Evolutionary conservation across 1,140 invertebrate species (phyloP).

Genomic region (Sinella curviseta): DNA sequence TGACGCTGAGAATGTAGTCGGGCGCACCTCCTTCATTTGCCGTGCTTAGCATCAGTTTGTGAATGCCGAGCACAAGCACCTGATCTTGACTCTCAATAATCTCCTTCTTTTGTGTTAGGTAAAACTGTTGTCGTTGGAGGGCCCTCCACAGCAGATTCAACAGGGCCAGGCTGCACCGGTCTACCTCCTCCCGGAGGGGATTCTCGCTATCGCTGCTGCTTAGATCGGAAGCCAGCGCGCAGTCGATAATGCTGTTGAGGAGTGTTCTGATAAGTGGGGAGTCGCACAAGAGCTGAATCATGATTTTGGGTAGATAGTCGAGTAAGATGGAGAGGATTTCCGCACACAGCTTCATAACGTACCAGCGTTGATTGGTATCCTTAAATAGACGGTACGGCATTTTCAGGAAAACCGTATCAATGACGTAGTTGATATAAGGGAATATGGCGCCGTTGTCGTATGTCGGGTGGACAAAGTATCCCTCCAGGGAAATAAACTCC

Average conservation of each 20-base stretch:
- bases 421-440: slow-evolving; percentile 82
- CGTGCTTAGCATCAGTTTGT: slow-evolving; percentile 37
- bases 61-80: slow-evolving; percentile 38
- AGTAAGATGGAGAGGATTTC: slow-evolving; percentile 40
- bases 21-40: slow-evolving; percentile 28
- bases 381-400: slow-evolving; percentile 77
- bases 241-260: slow-evolving; percentile 30
- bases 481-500: slow-evolving; percentile 8
- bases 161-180: slow-evolving; percentile 36
- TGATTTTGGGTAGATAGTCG: slow-evolving; percentile 40
- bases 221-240: slow-evolving; percentile 31
- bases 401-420: slow-evolving; percentile 74
- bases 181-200: slow-evolving; percentile 27
- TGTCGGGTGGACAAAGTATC: slow-evolving; percentile 27
- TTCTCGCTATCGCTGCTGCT: slow-evolving; percentile 17
- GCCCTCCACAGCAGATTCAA: slow-evolving; percentile 37
- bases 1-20: slow-evolving; percentile 36
- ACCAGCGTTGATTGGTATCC: slow-evolving; percentile 63
- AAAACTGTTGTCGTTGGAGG: slow-evolving; percentile 23
- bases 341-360: slow-evolving; percentile 28
- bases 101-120: neutral
- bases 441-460: slow-evolving; percentile 64
- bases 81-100: neutral
- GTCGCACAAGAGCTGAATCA: slow-evolving; percentile 46
- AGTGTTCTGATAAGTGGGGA: slow-evolving; percentile 39